phyloP scores from a whole-genome alignment of 2,797 vertebrate species.

The Brotula barbata region DNA sequence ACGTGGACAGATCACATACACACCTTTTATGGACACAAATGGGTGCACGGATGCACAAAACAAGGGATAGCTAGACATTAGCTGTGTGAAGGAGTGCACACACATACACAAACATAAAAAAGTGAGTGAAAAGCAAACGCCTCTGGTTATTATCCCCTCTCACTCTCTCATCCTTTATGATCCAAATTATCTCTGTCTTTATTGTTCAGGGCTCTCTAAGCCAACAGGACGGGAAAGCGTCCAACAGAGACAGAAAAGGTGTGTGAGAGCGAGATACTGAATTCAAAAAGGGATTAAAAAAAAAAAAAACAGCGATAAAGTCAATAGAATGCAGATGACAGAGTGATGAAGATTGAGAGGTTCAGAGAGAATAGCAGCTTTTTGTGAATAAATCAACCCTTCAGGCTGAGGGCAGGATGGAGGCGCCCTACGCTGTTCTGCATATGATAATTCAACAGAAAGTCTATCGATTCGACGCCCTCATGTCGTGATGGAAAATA shows the following conservation, averaged over 20 bases:
- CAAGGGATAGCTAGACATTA: no score
- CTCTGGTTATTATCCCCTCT: background rate
- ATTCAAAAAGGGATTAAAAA: background rate
- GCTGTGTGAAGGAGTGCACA: no score
- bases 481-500: conserved; percentile 16
- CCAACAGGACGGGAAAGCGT: background rate
- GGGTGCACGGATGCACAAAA: no score
- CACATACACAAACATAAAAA: conserved; percentile 14
- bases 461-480: conserved; percentile 27
- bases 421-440: background rate
- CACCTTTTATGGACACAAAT: no score
- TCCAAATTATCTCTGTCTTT: conserved; percentile 16
- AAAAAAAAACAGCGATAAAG: background rate
- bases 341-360: conserved; percentile 9
- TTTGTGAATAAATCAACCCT: conserved; percentile 50
- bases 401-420: conserved; percentile 28
- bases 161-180: conserved; percentile 1
- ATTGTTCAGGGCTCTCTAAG: no score
- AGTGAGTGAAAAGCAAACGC: background rate
- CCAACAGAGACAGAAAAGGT: conserved; percentile 10
- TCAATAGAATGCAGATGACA: conserved; percentile 3
- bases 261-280: conserved; percentile 9
- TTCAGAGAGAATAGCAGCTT: conserved; percentile 2
- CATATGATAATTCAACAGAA: background rate
- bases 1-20: no score